Evolutionary conservation across 2,888 invertebrate species (phyloP).

Genomic region (Cryptocheilus praepositus): DNA sequence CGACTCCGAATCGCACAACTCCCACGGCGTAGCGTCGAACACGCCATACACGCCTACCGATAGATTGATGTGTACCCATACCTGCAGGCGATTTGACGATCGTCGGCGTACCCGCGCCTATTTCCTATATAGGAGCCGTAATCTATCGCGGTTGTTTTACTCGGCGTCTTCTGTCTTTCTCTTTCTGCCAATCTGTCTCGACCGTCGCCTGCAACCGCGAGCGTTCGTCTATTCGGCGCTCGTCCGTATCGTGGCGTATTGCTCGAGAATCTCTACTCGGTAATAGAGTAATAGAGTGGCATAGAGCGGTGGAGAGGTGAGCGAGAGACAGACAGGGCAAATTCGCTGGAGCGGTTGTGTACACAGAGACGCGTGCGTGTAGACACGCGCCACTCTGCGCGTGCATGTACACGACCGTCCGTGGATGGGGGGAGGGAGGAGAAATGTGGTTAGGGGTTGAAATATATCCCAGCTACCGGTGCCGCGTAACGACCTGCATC

Average conservation of each 20-base stretch:
- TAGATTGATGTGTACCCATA: no score
- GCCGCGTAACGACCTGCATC: neutral
- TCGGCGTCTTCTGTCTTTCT: neutral
- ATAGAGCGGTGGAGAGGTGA: conserved; percentile 21
- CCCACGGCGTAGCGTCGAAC: no score
- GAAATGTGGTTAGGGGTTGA: no score
- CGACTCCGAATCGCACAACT: no score
- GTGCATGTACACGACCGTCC: neutral
- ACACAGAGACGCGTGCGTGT: conserved; percentile 13
- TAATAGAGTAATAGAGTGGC: neutral
- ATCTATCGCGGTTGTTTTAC: no score
- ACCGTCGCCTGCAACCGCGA: conserved; percentile 6
- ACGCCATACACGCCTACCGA: no score
- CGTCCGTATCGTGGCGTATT: conserved; percentile 6
- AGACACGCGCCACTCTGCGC: conserved; percentile 1
- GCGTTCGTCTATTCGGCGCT: conserved; percentile 22
- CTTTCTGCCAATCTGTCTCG: neutral
- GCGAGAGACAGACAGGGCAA: conserved; percentile 19
- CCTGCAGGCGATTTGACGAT: no score
- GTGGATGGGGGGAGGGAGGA: neutral
- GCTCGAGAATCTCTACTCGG: neutral
- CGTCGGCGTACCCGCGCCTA: no score
- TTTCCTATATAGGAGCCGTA: no score
- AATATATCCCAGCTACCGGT: neutral
- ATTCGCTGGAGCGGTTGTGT: conserved; percentile 14